Percentiles rank a stretch among this genome's conserved stretches.
Evolutionary conservation across 2,797 vertebrate genomes (phyloP).

Genomic region (Galaxias olidus): DNA sequence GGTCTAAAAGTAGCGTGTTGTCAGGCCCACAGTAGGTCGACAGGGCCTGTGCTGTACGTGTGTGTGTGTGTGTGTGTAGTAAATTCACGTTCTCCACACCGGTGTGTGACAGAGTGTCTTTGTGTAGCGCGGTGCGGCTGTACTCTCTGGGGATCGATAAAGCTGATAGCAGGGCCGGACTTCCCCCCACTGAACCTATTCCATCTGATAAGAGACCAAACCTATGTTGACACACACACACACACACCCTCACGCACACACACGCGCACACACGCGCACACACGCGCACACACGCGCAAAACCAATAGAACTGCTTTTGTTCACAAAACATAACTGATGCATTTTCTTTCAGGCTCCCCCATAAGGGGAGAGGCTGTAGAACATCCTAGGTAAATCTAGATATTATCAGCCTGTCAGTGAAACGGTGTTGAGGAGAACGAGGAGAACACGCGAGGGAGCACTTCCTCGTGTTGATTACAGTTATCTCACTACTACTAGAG

Average conservation of each 20-base stretch:
- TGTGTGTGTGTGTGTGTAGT: background rate
- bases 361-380: no score
- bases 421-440: no score
- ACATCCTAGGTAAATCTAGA: no score
- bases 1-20: background rate
- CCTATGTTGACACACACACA: background rate
- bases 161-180: background rate
- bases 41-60: background rate
- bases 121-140: background rate
- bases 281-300: background rate
- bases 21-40: background rate
- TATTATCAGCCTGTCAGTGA: no score
- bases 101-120: background rate
- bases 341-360: no score
- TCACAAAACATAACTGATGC: no score
- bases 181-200: background rate
- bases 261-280: background rate
- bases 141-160: background rate
- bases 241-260: background rate
- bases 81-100: background rate
- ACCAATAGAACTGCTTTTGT: no score
- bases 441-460: no score
- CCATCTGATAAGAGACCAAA: background rate
- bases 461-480: no score
- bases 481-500: no score